Evolutionary conservation across 2,113 vertebrate genomes (phyloP).

Genomic region (Microtus pennsylvanicus): DNA sequence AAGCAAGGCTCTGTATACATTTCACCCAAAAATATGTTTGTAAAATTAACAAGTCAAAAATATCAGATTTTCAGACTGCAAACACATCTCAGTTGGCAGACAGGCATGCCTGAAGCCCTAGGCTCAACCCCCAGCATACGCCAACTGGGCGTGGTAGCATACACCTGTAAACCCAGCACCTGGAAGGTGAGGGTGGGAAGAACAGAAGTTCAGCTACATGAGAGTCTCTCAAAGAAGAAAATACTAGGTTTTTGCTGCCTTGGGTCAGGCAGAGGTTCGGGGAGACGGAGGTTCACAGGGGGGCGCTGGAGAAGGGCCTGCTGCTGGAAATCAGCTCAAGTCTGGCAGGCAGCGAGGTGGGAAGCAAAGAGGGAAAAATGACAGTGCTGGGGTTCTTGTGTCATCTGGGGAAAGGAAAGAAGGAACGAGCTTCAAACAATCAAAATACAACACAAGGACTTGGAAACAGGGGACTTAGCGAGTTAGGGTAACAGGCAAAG

Average conservation of each 20-base stretch:
- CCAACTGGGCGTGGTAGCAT: not conserved
- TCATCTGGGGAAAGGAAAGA: not conserved
- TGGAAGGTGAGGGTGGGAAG: not conserved
- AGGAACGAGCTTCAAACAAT: not conserved
- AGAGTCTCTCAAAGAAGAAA: not conserved
- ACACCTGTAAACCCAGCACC: accelerated
- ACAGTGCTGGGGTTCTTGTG: no score
- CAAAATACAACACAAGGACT: not conserved
- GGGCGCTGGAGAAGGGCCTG: not conserved
- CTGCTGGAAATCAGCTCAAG: not conserved
- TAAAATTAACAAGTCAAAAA: not conserved
- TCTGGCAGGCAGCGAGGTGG: not conserved
- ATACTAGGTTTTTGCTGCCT: not conserved
- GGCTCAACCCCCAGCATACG: not conserved
- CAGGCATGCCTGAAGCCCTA: no score
- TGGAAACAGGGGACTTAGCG: not conserved
- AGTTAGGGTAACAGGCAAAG: not conserved
- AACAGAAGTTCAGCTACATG: not conserved
- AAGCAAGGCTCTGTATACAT: not conserved
- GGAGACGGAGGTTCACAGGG: no score
- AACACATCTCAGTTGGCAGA: not conserved
- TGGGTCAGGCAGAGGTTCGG: no score
- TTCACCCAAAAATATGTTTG: not conserved
- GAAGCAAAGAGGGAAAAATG: not conserved
- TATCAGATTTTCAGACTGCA: not conserved